phyloP scores from a whole-genome alignment of 2,888 invertebrate species.

The Synanthedon vespiformis region DNA sequence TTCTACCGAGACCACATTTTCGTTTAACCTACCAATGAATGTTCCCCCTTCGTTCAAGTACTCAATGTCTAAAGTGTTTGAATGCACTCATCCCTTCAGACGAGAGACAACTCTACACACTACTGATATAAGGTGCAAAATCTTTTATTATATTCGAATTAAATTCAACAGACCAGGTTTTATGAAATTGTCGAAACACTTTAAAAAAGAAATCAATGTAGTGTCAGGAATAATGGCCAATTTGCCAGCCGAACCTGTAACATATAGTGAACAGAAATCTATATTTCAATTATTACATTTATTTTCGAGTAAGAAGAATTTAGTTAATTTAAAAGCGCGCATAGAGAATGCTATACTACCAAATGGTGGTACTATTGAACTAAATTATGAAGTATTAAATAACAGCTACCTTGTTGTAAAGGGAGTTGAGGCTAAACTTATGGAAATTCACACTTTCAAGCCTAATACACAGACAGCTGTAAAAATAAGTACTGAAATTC shows the following conservation, averaged over 20 bases:
- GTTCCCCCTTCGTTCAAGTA: conserved; percentile 4
- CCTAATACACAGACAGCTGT: conserved; percentile 1
- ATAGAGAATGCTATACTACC: conserved; percentile 2
- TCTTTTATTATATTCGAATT: conserved; percentile 6
- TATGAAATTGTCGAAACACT: conserved; percentile 2
- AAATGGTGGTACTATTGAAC: conserved; percentile 3
- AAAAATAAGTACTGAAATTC: background rate
- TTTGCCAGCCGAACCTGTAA: conserved; percentile 3
- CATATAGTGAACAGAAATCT: conserved; percentile 1
- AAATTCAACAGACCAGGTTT: conserved; percentile 6
- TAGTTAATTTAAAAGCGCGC: conserved; percentile 1
- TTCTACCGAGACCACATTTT: conserved; percentile 3
- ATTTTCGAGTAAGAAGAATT: conserved; percentile 2
- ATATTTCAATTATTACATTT: conserved; percentile 5
- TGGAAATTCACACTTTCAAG: conserved; percentile 3
- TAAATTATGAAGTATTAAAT: conserved; percentile 4
- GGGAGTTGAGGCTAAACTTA: conserved; percentile 3
- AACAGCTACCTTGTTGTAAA: conserved; percentile 3
- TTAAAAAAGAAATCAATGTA: conserved; percentile 4
- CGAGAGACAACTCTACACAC: background rate
- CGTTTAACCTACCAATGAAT: conserved; percentile 3
- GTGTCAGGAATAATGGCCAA: background rate
- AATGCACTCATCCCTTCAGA: background rate
- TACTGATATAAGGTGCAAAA: conserved; percentile 1
- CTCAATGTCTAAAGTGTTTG: background rate